Percentiles rank a stretch among this genome's conserved stretches.
phyloP scores from a whole-genome alignment of 1,140 invertebrate genomes.

The Tenebrio molitor region DNA sequence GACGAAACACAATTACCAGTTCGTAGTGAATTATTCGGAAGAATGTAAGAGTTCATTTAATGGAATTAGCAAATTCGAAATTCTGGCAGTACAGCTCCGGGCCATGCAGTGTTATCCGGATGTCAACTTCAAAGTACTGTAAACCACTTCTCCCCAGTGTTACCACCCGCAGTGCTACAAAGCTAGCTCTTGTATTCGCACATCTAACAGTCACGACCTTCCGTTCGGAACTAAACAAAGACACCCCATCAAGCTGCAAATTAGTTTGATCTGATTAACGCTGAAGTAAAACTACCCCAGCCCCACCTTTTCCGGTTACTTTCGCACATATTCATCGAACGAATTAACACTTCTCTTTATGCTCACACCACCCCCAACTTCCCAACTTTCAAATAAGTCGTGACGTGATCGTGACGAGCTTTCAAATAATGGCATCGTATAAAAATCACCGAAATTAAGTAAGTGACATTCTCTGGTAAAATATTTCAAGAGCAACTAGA shows the following conservation, averaged over 20 bases:
- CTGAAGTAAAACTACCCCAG: slow-evolving; percentile 21
- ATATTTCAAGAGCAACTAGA: too few relatives aligned
- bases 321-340: slow-evolving; percentile 10
- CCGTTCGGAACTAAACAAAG: slow-evolving; percentile 26
- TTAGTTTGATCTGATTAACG: slow-evolving; percentile 33
- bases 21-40: too few relatives aligned
- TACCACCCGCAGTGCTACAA: slow-evolving; percentile 25
- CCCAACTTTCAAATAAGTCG: too few relatives aligned
- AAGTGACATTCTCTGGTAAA: too few relatives aligned
- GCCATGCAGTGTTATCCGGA: slow-evolving; percentile 43
- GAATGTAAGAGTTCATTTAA: too few relatives aligned
- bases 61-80: slow-evolving; percentile 16
- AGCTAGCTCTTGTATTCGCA: slow-evolving; percentile 25
- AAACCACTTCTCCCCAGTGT: slow-evolving; percentile 37
- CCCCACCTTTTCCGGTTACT: slow-evolving; percentile 20
- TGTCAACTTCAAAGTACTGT: slow-evolving; percentile 36
- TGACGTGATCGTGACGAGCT: too few relatives aligned
- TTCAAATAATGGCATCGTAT: too few relatives aligned
- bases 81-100: slow-evolving; percentile 36
- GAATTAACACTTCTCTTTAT: slow-evolving; percentile 1
- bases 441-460: too few relatives aligned
- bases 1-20: too few relatives aligned
- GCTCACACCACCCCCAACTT: neutral
- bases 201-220: slow-evolving; percentile 19
- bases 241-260: slow-evolving; percentile 35